phyloP scores from a whole-genome alignment of 2,797 vertebrate genomes.

The Sphenodon punctatus region DNA sequence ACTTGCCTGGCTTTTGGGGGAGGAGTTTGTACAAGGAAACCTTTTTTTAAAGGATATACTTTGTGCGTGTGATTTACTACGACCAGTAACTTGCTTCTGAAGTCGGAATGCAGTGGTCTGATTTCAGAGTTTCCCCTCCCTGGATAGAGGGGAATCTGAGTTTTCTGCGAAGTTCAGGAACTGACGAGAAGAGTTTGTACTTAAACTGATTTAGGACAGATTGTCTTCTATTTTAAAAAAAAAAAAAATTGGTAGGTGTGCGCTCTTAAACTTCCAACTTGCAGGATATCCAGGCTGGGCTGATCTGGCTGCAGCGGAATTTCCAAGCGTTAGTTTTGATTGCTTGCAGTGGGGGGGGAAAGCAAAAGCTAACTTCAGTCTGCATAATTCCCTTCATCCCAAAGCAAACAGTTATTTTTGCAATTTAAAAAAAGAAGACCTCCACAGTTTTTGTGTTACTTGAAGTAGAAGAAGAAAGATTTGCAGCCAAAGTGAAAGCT shows the following conservation, averaged over 20 bases:
- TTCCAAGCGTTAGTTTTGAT: rapidly evolving
- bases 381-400: not conserved
- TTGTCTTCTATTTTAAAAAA: too few species aligned
- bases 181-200: not conserved
- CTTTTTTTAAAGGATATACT: not conserved
- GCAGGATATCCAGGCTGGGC: not conserved
- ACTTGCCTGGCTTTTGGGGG: not conserved
- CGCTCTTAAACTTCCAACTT: not conserved
- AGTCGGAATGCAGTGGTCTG: not conserved
- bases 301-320: not conserved
- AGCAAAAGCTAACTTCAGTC: not conserved
- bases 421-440: conserved; percentile 35
- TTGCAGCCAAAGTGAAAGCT: conserved; percentile 51
- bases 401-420: conserved; percentile 2
- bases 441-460: conserved; percentile 11
- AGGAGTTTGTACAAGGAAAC: not conserved
- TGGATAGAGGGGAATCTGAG: conserved; percentile 8
- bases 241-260: too few species aligned
- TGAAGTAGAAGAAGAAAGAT: conserved; percentile 61
- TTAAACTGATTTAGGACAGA: not conserved
- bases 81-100: not conserved
- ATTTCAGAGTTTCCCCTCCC: not conserved
- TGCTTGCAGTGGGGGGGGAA: conserved; percentile 18
- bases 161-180: not conserved
- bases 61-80: not conserved